A percentile compares a stretch with the other conserved stretches of the same genome.
These are phyloP conservation scores for Thryonomys swinderianus DNA, from an alignment of 2,113 vertebrate species.

Conservation along the genomic window DNA sequence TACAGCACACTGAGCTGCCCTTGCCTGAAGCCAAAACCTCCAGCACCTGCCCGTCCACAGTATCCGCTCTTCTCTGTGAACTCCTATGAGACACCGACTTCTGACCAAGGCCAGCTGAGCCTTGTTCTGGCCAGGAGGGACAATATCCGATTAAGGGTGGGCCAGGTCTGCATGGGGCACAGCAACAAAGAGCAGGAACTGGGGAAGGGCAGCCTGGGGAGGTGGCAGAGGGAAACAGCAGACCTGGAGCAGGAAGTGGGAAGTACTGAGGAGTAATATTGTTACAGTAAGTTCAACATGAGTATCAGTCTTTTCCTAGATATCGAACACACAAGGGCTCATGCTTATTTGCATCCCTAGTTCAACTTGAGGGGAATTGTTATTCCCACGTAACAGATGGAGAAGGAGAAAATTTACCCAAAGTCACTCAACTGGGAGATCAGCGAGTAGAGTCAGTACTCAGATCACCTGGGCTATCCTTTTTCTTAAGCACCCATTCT, in stretches of 20 bases:
- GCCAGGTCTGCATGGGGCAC: not conserved
- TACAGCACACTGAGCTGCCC: not conserved
- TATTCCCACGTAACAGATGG: not conserved
- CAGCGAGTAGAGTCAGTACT: not conserved
- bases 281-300: not conserved
- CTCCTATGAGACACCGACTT: slow-evolving; percentile 57
- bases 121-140: not conserved
- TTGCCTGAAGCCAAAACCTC: fast-evolving
- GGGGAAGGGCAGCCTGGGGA: not conserved
- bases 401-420: not conserved
- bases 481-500: not conserved
- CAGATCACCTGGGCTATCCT: not conserved
- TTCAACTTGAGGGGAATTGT: fast-evolving
- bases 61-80: not conserved
- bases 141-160: slow-evolving; percentile 11
- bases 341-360: not conserved
- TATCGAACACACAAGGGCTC: not conserved
- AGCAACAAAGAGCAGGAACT: not conserved
- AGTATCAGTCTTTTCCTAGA: not conserved
- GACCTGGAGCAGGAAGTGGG: not conserved
- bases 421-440: not conserved
- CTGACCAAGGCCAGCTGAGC: slow-evolving; percentile 66
- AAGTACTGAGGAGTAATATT: not conserved
- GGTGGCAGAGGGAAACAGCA: not conserved
- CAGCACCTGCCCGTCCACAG: fast-evolving